Evolutionary conservation across 1,140 invertebrate genomes (phyloP), one percentile per base, ranked within the genome.

Genomic region (Zaprionus vittiger): DNA sequence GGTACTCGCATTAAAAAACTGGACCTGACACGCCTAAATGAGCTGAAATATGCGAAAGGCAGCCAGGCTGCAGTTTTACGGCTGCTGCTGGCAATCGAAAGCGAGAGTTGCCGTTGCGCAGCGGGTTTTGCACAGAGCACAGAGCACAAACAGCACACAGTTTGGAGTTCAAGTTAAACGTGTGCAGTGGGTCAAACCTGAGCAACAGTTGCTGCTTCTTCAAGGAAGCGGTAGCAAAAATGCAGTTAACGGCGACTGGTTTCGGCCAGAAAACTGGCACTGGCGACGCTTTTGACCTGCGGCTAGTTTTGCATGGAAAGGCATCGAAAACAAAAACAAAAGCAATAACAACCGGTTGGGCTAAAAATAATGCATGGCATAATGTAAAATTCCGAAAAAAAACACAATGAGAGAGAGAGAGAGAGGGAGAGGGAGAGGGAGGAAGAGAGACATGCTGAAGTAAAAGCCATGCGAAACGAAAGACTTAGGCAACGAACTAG

Each of bases 91-190:
- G 56, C 67, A 61, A 81, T 75, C 55, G 73, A 89, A 90, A 90
- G 86, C 85, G 81, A 90, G 79, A 85, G 85, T 89, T 22, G 47
- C 70, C 82, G 64, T 80, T 26, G 47, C 47, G 67, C 57, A 83
- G 60, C 61, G 73, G 73, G 73, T 64, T 75, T 65, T 63, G 11
- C 28, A 17, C 41, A 17, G 15, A 7, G 41, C 41, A 17, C 28
- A 44, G 6, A 17, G 60, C 41, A 66, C 71, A 67, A 7, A 44
- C n/a, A 17, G 60, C 41, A 66, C 71, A 67, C 76, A 38, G 65
- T 81, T 90, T 89, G 73, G 85, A 90, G 85, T 90, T 90, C 85
- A 90, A 90, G 85, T 90, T 90, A 90, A 90, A 89, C 84, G 85
- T 89, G 84, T 90, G 77, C 82, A 90, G 76, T 90, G 85, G 85